Conservation (phyloP, 2,113 vertebrate genomes). For the Rhinolophus sinicus region DNA sequence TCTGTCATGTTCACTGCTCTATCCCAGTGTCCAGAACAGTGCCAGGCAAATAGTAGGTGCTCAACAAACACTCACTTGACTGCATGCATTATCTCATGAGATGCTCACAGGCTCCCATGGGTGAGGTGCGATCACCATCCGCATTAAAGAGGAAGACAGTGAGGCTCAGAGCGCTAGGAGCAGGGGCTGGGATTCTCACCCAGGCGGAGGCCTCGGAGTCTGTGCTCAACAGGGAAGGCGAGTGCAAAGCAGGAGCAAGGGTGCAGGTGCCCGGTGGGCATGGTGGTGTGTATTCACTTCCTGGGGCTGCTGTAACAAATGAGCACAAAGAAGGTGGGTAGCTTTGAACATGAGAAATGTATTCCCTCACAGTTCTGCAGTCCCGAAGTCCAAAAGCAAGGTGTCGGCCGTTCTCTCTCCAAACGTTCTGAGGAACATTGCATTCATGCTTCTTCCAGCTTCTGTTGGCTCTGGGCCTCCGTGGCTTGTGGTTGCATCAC, state of each 20-base stretch:
- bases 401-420: too few species aligned
- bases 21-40: not conserved
- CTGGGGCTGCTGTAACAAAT: not conserved
- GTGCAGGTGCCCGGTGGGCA: fast-evolving
- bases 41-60: not conserved
- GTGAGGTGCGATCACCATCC: not conserved
- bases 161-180: not conserved
- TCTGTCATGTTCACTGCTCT: not conserved
- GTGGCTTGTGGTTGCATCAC: not conserved
- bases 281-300: not conserved
- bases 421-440: not conserved
- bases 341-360: not conserved
- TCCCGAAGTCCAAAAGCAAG: not conserved
- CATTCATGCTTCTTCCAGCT: not conserved
- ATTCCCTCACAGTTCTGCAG: too few species aligned
- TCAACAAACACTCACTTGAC: not conserved
- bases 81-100: not conserved
- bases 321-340: not conserved
- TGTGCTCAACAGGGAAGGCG: not conserved
- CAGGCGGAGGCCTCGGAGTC: not conserved
- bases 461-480: not conserved
- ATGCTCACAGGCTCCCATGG: too few species aligned
- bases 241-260: not conserved
- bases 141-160: not conserved
- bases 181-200: not conserved